These are phyloP conservation scores for Chaetogeoica ovagalla DNA, from an alignment of 2,888 invertebrate species.

Conservation along the genomic window DNA sequence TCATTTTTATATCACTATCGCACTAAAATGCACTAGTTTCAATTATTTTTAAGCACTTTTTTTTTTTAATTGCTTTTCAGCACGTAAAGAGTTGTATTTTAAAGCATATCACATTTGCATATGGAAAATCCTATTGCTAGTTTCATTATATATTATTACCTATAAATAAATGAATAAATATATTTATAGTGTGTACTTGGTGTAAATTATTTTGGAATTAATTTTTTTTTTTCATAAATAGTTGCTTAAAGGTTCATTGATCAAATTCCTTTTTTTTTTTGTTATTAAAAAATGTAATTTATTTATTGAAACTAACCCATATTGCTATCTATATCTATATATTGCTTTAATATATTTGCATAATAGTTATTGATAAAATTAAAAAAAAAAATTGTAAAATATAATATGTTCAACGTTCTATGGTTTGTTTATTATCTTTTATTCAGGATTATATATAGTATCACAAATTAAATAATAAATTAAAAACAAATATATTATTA, in stretches of 20 bases:
- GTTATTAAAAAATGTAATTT: neutral
- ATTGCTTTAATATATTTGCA: neutral
- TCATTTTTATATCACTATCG: constrained; percentile 40
- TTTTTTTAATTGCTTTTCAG: constrained; percentile 28
- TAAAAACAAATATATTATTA: neutral
- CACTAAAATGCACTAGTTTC: constrained; percentile 23
- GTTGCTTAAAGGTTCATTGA: neutral
- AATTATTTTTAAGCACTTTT: constrained; percentile 34
- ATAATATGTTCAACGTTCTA: neutral
- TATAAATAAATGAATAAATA: too few species aligned
- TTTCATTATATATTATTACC: constrained; percentile 10
- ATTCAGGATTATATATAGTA: neutral
- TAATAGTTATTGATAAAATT: neutral
- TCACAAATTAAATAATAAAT: neutral
- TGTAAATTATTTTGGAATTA: neutral
- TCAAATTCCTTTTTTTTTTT: neutral
- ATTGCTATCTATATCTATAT: neutral
- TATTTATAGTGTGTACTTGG: too few species aligned
- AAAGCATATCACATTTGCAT: constrained; percentile 8
- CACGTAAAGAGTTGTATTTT: constrained; percentile 20
- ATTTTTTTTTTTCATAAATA: neutral
- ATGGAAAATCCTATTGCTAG: neutral
- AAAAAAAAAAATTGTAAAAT: neutral
- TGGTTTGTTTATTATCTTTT: neutral
- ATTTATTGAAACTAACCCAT: neutral